Percentiles rank a stretch among this genome's conserved stretches.
Evolutionary conservation across 2,888 invertebrate species (phyloP).

Genomic region (Drosophila demipolita): DNA sequence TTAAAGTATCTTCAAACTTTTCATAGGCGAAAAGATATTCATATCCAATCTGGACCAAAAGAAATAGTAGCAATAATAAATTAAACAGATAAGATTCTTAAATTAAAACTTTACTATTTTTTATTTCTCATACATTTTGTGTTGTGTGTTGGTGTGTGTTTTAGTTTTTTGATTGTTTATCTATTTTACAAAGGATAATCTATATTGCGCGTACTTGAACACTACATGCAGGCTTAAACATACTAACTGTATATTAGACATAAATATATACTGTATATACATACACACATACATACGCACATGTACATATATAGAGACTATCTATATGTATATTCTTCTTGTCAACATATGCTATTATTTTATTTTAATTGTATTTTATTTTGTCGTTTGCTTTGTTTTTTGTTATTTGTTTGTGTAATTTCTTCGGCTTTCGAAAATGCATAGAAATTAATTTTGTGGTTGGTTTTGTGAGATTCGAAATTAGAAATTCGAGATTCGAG

Average conservation of each 20-base stretch:
- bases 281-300: constrained; percentile 31
- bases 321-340: constrained; percentile 54
- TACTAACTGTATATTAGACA: constrained; percentile 33
- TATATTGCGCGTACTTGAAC: constrained; percentile 78
- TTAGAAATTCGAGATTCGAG: constrained; percentile 22
- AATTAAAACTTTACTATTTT: constrained; percentile 61
- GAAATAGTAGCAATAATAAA: not conserved
- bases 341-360: constrained; percentile 58
- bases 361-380: not conserved
- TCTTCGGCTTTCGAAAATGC: constrained; percentile 67
- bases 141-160: constrained; percentile 10
- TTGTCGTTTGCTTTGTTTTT: not conserved
- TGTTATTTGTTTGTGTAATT: constrained; percentile 23
- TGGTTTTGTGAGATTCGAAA: constrained; percentile 35
- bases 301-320: constrained; percentile 21
- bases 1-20: not conserved
- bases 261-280: constrained; percentile 24
- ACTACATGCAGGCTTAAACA: constrained; percentile 61
- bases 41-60: not conserved
- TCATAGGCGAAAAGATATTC: not conserved
- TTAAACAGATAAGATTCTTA: not conserved
- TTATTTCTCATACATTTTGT: constrained; percentile 30
- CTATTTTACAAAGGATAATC: constrained; percentile 72
- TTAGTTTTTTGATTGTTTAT: constrained; percentile 28
- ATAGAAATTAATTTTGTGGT: constrained; percentile 32